A percentile compares a stretch with the other conserved stretches of the same genome.
phyloP scores from a whole-genome alignment of 2,113 vertebrate genomes.

The Trogon melanurus region DNA sequence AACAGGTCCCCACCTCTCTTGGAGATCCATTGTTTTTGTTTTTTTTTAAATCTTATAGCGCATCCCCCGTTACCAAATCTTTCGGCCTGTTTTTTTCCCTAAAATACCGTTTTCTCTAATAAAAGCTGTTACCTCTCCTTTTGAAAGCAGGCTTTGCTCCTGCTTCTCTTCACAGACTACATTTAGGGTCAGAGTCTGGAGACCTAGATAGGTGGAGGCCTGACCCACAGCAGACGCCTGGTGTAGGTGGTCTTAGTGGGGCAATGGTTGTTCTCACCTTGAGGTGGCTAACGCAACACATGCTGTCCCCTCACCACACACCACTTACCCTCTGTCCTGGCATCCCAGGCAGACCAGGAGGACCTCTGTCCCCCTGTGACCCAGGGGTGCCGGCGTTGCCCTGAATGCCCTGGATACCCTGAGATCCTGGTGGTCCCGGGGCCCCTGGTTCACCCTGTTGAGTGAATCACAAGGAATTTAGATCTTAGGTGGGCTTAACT shows the following conservation, averaged over 20 bases:
- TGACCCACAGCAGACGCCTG: neutral
- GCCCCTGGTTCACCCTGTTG: slow-evolving; percentile 85
- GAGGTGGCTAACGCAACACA: neutral
- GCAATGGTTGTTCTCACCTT: fast-evolving
- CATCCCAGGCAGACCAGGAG: slow-evolving; percentile 75
- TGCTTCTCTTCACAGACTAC: neutral
- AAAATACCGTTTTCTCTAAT: neutral
- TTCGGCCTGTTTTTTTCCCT: neutral
- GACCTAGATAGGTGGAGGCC: neutral
- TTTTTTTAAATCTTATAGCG: neutral
- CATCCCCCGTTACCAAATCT: neutral
- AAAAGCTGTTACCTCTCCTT: neutral
- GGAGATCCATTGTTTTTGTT: neutral
- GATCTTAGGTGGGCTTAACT: neutral
- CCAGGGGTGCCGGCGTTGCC: slow-evolving; percentile 83
- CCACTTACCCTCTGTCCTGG: slow-evolving; percentile 79
- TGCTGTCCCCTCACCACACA: neutral
- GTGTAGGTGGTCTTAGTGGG: fast-evolving
- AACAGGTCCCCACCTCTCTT: neutral
- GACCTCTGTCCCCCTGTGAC: slow-evolving; percentile 77
- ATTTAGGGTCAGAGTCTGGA: neutral
- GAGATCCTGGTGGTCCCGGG: slow-evolving; percentile 83
- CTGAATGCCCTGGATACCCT: slow-evolving; percentile 87
- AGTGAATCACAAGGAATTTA: neutral
- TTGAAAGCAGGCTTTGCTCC: neutral